A percentile compares a stretch with the other conserved stretches of the same genome.
Conservation (phyloP, 2,797 vertebrate genomes). For the Tauraco hartlaubi region DNA sequence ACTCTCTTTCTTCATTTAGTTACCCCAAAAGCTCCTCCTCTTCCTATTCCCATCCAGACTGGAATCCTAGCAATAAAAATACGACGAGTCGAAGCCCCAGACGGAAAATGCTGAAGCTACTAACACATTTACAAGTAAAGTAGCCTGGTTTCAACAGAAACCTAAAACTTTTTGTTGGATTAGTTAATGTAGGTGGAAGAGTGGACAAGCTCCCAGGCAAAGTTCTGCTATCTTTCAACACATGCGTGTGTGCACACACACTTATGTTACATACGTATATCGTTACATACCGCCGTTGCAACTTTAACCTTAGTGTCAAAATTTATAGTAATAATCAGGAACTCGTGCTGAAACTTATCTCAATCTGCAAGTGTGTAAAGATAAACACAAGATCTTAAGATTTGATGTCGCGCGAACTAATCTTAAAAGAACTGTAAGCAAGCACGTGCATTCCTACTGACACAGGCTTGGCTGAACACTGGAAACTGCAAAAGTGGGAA, state of each 20-base stretch:
- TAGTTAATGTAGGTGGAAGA: neutral
- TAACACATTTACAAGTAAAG: neutral
- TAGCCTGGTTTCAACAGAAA: neutral
- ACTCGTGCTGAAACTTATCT: neutral
- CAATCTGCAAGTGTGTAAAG: neutral
- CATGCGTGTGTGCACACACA: neutral
- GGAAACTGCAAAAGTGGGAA: neutral
- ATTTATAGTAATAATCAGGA: neutral
- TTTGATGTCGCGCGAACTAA: neutral
- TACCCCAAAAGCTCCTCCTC: neutral
- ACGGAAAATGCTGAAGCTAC: neutral
- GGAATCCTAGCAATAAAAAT: neutral
- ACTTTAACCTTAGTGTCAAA: neutral
- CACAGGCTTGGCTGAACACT: neutral
- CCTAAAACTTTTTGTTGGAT: neutral
- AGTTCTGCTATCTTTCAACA: neutral
- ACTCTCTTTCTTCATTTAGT: neutral
- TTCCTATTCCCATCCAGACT: neutral
- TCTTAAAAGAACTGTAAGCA: neutral
- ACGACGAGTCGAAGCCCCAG: neutral
- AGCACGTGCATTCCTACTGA: neutral
- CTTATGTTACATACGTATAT: neutral
- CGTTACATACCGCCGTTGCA: neutral
- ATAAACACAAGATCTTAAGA: neutral
- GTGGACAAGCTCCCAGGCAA: neutral